Conservation (phyloP, 2,113 vertebrate species). For the Calypte anna region DNA sequence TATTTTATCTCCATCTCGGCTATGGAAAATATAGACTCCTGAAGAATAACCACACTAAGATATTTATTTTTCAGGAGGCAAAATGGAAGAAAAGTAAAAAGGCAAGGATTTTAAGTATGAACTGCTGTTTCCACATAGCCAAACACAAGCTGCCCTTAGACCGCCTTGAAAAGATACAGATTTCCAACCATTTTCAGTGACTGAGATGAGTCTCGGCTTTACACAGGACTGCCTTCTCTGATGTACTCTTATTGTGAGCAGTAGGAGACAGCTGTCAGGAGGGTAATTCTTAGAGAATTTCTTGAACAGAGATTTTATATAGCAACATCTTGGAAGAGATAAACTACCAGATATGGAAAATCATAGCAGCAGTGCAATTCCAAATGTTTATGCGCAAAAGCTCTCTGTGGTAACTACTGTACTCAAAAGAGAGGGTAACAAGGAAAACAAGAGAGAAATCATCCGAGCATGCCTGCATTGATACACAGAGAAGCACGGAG, state of each 20-base stretch:
- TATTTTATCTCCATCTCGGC: neutral
- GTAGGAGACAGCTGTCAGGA: neutral
- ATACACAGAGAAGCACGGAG: neutral
- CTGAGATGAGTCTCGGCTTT: neutral
- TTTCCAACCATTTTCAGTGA: neutral
- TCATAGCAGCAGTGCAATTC: neutral
- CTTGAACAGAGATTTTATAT: neutral
- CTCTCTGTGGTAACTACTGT: neutral
- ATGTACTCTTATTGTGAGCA: neutral
- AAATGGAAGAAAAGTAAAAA: neutral
- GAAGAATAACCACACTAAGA: neutral
- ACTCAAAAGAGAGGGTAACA: neutral
- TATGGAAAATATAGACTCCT: neutral
- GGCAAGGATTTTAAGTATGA: neutral
- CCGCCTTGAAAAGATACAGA: neutral
- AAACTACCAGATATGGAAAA: neutral
- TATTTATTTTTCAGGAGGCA: neutral
- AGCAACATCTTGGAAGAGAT: neutral
- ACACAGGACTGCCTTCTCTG: neutral
- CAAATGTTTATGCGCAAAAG: neutral
- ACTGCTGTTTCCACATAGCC: neutral
- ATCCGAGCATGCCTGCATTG: fast-evolving
- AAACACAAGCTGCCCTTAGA: neutral
- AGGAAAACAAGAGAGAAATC: neutral
- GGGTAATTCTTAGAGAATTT: neutral